Evolutionary conservation across 2,113 vertebrate genomes (phyloP), one percentile per base, ranked within the genome.

Genomic region (Kryptolebias marmoratus): DNA sequence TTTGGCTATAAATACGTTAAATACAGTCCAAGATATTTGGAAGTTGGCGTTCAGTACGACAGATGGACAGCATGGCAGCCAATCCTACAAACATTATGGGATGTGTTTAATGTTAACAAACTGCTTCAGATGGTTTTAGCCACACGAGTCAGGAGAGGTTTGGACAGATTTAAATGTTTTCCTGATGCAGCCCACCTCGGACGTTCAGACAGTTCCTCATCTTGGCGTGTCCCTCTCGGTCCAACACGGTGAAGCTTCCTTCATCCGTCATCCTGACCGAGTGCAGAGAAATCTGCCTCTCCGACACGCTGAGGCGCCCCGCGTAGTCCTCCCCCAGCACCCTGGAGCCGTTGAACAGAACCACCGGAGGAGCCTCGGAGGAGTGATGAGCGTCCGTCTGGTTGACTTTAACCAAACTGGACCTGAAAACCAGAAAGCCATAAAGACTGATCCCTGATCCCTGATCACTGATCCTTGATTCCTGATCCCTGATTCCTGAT

Each of bases 171-270:
- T 2, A 45, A 9, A 45, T 13, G 44, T 13, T 28, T 22, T 22
- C 22, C 59, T 49, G 32, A 36, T 36, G 32, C 3, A 7, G 11
- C 83, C 87, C 68, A 94, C 93, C 91, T 91, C 82, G 88, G 68
- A 94, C 91, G 14, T 93, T 93, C 48, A 94, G 88, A 0, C 93
- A 94, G 67, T 86, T 91, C 83, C 82, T 91, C 72, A 67, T 84
- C 67, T 67, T 52, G 61, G 89, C 75, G 69, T 91, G 91, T 30
- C 80, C 89, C 6, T 92, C 83, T 0, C 30, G 77, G 85, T 93
- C 92, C 49, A 88, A 44, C n/a, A 94, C 83, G 0, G 92, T 91
- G 31, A 88, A 94, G 80, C 91, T 93, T 5, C 93, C 93, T 76
- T 93, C 93, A 9, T 94, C 92, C 4, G 45, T 57, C 80, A 90